Evolutionary conservation across 2,797 vertebrate species (phyloP), one percentile per base, ranked within the genome.

Genomic region (Xyrichtys novacula): DNA sequence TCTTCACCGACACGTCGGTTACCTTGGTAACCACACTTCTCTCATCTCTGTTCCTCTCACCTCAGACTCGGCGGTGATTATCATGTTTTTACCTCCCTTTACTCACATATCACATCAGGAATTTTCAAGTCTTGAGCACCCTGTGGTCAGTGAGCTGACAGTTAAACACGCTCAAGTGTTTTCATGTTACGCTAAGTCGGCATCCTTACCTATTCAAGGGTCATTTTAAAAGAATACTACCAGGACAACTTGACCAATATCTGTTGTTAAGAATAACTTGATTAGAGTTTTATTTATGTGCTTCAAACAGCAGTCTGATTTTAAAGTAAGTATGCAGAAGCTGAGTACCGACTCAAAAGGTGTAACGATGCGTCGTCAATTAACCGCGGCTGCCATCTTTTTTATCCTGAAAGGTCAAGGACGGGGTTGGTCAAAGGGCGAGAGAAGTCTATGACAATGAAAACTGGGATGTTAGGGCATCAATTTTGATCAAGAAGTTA

Each of bases 11-110:
- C 80, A 74, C 67, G 25, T 23, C 1, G 15, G 87, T 90, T 84
- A 39, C 86, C 84, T 85, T 86, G 74, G 90, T 74, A 88, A 92
- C 89, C 72, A 58, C 72, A 73, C 61, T 72, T 86, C 62, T 54
- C 67, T 44, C 59, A 36, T 68, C 52, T 58, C 56, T 17, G 65
- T 63, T 63, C 23, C 19, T 80, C 72, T 73, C 76, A 78, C 77
- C 68, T 65, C 46, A 63, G 54, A 69, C 40, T 6, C 57, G 58
- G 78, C 40, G 54, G 23, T 63, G 55, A 76, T 79, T 47, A 63
- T 53, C 48, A n/a, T 76, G 56, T 28, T 26, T 52, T 15, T 54
- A 42, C 36, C 29, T 34, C 39, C 32, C 23, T 6, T 2, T 12
- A 39, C 47, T 22, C 54, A 29, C 43, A 48, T 15, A 55, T 39